These are phyloP conservation scores for Oryzias javanicus DNA, from an alignment of 2,113 vertebrate species.

Conservation along the genomic window DNA sequence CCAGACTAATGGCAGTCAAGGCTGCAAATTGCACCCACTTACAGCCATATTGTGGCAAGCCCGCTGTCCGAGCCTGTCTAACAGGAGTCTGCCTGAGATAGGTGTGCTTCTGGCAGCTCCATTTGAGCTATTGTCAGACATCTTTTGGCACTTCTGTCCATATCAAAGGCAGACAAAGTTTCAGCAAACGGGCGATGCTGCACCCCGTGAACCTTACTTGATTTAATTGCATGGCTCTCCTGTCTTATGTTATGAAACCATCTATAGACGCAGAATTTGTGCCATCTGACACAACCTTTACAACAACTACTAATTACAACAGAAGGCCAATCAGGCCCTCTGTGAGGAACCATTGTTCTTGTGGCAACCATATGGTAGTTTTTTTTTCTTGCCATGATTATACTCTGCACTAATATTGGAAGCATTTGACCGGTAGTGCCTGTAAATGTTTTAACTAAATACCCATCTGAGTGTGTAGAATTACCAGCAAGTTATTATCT, in stretches of 20 bases:
- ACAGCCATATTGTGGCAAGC: constrained; percentile 40
- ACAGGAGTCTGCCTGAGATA: constrained; percentile 39
- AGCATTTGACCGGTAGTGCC: constrained; percentile 36
- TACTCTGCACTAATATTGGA: constrained; percentile 30
- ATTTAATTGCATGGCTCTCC: constrained; percentile 53
- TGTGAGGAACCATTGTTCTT: constrained; percentile 45
- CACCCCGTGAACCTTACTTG: constrained; percentile 50
- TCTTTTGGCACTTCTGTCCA: constrained; percentile 46
- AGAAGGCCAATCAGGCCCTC: constrained; percentile 59
- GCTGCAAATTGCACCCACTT: constrained; percentile 66
- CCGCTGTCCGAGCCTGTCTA: constrained; percentile 39
- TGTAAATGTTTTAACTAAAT: no score
- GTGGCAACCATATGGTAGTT: constrained; percentile 56
- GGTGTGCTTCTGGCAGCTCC: constrained; percentile 50
- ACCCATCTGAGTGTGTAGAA: no score
- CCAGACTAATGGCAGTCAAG: constrained; percentile 62
- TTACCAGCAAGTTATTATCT: no score
- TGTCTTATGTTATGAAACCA: constrained; percentile 50
- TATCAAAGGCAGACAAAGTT: constrained; percentile 32
- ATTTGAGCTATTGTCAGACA: constrained; percentile 50
- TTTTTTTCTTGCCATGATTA: constrained; percentile 60
- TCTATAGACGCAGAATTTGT: constrained; percentile 54
- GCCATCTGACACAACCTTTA: constrained; percentile 60
- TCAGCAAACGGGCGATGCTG: constrained; percentile 38
- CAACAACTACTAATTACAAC: constrained; percentile 66